phyloP scores from a whole-genome alignment of 2,888 invertebrate species.

The Aquatica leii region DNA sequence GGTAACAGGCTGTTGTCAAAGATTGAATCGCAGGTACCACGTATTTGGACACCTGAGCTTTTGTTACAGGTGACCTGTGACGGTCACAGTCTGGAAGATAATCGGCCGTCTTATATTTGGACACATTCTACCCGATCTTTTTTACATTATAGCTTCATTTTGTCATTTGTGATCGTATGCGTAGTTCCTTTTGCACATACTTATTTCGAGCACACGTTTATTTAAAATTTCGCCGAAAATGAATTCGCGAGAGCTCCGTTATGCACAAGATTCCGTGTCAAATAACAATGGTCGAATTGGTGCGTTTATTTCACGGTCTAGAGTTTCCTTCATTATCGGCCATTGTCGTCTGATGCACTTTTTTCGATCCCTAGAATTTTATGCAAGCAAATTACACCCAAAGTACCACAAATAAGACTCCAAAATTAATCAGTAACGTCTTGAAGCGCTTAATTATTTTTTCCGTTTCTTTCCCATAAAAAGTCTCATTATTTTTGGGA shows the following conservation, averaged over 20 bases:
- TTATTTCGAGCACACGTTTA: conserved; percentile 27
- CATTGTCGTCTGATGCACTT: conserved; percentile 55
- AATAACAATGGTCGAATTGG: conserved; percentile 40
- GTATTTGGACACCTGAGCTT: conserved; percentile 37
- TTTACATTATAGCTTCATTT: conserved; percentile 27
- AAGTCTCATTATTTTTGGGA: conserved; percentile 10
- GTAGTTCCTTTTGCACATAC: conserved; percentile 36
- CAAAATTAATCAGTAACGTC: conserved; percentile 56
- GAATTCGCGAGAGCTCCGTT: conserved; percentile 26
- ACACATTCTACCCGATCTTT: conserved; percentile 41
- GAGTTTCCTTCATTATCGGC: conserved; percentile 53
- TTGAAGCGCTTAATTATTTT: conserved; percentile 50
- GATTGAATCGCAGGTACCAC: conserved; percentile 5
- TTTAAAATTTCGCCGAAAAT: conserved; percentile 31
- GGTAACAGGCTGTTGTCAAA: conserved; percentile 1
- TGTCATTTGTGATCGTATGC: conserved; percentile 41
- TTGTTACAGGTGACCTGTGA: conserved; percentile 50
- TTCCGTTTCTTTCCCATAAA: conserved; percentile 39
- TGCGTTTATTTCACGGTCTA: conserved; percentile 55
- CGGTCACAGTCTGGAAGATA: conserved; percentile 54
- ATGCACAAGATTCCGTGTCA: conserved; percentile 33
- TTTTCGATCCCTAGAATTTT: conserved; percentile 55
- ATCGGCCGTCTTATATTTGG: conserved; percentile 50
- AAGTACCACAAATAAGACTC: conserved; percentile 53
- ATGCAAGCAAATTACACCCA: conserved; percentile 58